These are phyloP conservation scores for Phoenicopterus ruber DNA, from an alignment of 2,113 vertebrate genomes.

Conservation along the genomic window DNA sequence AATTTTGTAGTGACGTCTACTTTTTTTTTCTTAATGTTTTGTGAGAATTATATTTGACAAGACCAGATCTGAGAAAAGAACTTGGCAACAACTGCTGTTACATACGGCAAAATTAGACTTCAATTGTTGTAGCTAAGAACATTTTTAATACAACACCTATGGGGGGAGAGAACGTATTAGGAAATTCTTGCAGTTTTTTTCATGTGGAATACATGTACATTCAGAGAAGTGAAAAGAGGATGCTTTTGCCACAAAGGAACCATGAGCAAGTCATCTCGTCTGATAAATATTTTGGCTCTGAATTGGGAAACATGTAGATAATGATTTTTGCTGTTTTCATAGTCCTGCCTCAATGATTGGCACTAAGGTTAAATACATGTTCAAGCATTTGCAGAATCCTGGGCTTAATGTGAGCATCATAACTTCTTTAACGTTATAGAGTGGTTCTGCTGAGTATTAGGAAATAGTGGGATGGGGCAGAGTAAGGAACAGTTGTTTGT, in stretches of 20 bases:
- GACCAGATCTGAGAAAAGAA: background rate
- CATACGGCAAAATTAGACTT: background rate
- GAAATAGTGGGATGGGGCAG: background rate
- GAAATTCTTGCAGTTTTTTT: background rate
- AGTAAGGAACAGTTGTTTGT: background rate
- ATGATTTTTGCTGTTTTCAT: background rate
- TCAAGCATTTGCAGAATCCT: background rate
- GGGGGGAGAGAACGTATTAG: background rate
- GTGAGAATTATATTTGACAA: background rate
- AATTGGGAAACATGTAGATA: background rate
- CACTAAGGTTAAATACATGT: background rate
- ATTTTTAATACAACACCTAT: accelerated
- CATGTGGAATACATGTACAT: background rate
- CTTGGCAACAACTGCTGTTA: background rate
- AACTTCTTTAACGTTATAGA: background rate
- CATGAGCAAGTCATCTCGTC: background rate
- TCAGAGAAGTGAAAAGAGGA: background rate
- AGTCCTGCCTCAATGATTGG: background rate
- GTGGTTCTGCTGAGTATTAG: background rate
- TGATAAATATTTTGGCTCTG: background rate
- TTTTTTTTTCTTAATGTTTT: background rate
- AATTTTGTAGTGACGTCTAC: background rate
- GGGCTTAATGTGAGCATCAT: background rate
- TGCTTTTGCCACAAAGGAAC: background rate
- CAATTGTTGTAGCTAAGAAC: background rate